A percentile compares a stretch with the other conserved stretches of the same genome.
phyloP scores from a whole-genome alignment of 2,888 invertebrate species.

The Arge pagana region DNA sequence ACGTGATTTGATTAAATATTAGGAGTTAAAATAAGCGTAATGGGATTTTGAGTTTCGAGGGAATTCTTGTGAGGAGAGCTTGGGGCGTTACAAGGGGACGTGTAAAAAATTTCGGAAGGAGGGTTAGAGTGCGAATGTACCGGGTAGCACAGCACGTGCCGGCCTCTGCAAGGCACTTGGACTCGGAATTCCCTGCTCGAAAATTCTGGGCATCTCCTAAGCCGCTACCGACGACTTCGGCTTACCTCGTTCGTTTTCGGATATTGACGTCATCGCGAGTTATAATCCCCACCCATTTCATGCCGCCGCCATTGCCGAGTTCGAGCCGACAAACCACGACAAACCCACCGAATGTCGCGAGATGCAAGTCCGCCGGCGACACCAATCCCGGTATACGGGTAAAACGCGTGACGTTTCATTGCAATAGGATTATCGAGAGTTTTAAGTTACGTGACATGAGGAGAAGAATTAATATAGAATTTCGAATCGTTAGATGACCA shows the following conservation, averaged over 20 bases:
- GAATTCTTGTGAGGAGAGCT: neutral
- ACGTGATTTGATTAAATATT: conserved; percentile 2
- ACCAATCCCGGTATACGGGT: too few relatives aligned
- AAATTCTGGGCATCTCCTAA: conserved; percentile 28
- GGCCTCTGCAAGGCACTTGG: conserved; percentile 43
- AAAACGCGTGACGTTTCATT: too few relatives aligned
- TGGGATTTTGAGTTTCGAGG: conserved; percentile 13
- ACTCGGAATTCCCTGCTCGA: conserved; percentile 29
- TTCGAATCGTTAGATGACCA: too few relatives aligned
- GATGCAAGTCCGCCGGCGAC: neutral
- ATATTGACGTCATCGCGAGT: conserved; percentile 18
- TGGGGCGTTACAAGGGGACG: conserved; percentile 12
- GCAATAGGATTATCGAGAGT: too few relatives aligned
- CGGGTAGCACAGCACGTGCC: conserved; percentile 52
- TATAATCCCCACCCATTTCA: neutral
- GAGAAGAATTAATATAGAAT: too few relatives aligned
- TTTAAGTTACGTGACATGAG: too few relatives aligned
- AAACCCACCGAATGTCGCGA: neutral
- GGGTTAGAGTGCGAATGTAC: conserved; percentile 27
- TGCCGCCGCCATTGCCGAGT: neutral
- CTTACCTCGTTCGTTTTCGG: conserved; percentile 26
- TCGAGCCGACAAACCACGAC: conserved; percentile 10
- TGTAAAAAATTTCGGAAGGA: conserved; percentile 21
- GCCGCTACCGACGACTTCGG: conserved; percentile 20
- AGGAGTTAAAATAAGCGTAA: conserved; percentile 23